Conservation (phyloP, 2,113 vertebrate genomes). For the Mobula birostris region DNA sequence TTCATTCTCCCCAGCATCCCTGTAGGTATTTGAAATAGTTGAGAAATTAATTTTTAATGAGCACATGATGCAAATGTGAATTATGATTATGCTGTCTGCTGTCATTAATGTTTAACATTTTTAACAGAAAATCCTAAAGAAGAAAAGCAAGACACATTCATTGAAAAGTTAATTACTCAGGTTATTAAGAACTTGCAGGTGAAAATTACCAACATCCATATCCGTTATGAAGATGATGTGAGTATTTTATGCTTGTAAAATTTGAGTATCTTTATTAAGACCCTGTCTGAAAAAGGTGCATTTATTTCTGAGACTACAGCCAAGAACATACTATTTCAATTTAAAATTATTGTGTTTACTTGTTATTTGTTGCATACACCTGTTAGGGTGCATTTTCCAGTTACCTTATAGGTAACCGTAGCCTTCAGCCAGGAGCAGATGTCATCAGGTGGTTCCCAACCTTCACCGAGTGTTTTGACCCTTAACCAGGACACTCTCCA, state of each 20-base stretch:
- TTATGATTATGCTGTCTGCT: background rate
- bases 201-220: conserved; percentile 91
- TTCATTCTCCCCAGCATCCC: background rate
- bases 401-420: no score
- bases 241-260: conserved; percentile 54
- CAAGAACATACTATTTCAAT: background rate
- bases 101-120: conserved; percentile 34
- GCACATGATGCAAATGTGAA: background rate
- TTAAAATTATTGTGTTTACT: background rate
- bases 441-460: no score
- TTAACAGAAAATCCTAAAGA: conserved; percentile 66
- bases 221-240: conserved; percentile 95
- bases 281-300: background rate
- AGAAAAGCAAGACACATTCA: conserved; percentile 87
- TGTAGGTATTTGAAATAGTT: background rate
- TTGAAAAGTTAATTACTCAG: conserved; percentile 92
- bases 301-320: background rate
- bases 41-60: background rate
- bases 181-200: conserved; percentile 97
- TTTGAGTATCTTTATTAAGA: background rate
- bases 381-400: no score
- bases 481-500: no score
- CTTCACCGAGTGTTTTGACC: no score
- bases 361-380: no score
- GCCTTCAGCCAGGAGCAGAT: no score